Evolutionary conservation across 2,888 invertebrate genomes (phyloP), one percentile per base, ranked within the genome.

Genomic region (Ochropleura plecta): DNA sequence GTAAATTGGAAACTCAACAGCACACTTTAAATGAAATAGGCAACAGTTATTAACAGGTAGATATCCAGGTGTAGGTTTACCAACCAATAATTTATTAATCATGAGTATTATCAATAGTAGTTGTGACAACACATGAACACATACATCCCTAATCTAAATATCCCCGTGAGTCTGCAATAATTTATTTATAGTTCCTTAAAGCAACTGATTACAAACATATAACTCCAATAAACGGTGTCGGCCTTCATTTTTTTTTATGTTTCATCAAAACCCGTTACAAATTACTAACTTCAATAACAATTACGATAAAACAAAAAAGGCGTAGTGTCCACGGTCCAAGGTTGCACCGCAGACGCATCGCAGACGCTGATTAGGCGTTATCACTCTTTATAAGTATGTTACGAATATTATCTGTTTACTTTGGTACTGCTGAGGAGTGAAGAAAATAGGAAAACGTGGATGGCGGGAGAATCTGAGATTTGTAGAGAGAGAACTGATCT

Each of bases 271-370:
- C 10, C 42, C 16, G 49, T 16, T 6, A 51, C 18, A 63, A 53
- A 53, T 81, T 65, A 44, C 49, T 73, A 46, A 84, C 16, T 66
- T 49, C 68, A 77, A 67, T 44, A 62, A 70, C 53, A 63, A 79
- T 81, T 73, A 18, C 64, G 82, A 85, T 86, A 86, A 84, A 78
- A 82, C 60, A 73, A 79, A 83, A 81, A 78, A 78, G 67, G 76
- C 87, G 86, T 77, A 87, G 70, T 78, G 83, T 75, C 67, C 73
- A 82, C 70, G 55, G 88, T 89, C 90, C 92, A 92, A 92, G 92
- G 92, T 86, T 91, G 89, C 87, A 85, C 46, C 70, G 60, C 88
- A 92, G 93, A 92, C 92, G 85, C 86, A 86, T 82, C 82, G 89
- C 78, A 92, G 93, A 92, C 92, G 66, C 49, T 68, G 88, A 89